These are phyloP conservation scores for Malurus elegans DNA, from an alignment of 2,113 vertebrate species.

Conservation along the genomic window DNA sequence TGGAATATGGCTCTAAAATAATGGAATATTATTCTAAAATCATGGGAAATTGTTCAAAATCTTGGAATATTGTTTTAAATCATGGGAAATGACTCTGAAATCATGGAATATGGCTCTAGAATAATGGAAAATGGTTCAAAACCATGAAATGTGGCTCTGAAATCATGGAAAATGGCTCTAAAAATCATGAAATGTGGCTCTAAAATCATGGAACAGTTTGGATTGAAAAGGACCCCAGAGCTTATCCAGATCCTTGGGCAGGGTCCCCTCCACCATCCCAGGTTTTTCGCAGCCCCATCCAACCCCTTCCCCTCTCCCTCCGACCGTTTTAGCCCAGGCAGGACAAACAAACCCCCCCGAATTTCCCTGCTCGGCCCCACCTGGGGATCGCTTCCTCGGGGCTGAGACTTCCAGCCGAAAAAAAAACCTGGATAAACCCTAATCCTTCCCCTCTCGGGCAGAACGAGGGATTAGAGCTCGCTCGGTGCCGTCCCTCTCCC, in stretches of 20 bases:
- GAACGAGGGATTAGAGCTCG: not conserved
- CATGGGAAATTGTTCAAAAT: no score
- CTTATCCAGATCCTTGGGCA: not conserved
- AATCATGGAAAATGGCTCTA: no score
- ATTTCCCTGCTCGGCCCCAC: not conserved
- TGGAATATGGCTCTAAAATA: no score
- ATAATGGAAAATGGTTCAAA: no score
- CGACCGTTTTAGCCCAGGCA: not conserved
- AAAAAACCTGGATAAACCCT: not conserved
- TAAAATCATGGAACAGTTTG: no score
- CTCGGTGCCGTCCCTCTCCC: not conserved
- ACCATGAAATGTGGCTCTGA: fast-evolving
- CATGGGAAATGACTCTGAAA: no score
- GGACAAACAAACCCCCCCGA: not conserved
- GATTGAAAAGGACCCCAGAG: fast-evolving
- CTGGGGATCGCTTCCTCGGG: not conserved
- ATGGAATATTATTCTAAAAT: no score
- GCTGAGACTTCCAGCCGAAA: not conserved
- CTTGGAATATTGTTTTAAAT: no score
- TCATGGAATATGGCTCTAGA: fast-evolving
- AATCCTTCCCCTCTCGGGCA: not conserved
- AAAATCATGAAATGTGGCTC: fast-evolving
- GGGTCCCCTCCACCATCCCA: not conserved
- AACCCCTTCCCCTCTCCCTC: fast-evolving
- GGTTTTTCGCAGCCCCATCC: not conserved